Base-by-base conservation (phyloP, 2,797 vertebrate species). In the Acipenser transmontanus region DNA sequence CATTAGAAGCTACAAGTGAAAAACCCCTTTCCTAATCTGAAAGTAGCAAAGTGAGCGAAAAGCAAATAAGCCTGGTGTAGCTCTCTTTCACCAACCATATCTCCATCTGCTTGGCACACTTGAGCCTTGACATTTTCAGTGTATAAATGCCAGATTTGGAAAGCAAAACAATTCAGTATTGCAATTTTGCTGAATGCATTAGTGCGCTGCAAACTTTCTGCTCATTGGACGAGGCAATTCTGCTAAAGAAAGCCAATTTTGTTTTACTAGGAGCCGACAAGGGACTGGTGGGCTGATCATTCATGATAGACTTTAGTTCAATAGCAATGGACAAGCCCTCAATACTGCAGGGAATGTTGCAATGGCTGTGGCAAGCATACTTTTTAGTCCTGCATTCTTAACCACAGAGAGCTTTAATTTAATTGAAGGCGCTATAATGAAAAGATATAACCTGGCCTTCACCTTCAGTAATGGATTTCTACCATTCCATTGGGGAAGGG, bases 1-100 rank as follows among this genome's bases (percentile, higher is more conserved):
- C 85, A 89, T 87, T 82, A 82, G 69, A 82, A 80, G 66, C 66
- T 78, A 70, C 77, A 76, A 71, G 70, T 79, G 77, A 85, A 78
- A 69, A 77, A 76, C 81, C 80, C 83, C 86, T 66, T 80, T 54
- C 8, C 52, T 54, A 54, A 54, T 54, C n/a, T n/a, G 8, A 54
- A 54, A 54, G 9, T 54, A 64, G 65, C n/a, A 59, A 48, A 69
- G 69, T 62, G 50, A 34, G 12, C 6, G 54, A n/a, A n/a, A 10
- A 20, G 6, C 3, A 9, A 17, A 12, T 7, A 47, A 49, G 8
- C 14, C 8, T 20, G 72, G 81, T 68, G 68, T 64, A 71, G 68
- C 78, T 76, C 67, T 69, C 67, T 68, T 69, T 67, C 73, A 80
- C 73, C 81, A 80, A 88, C 85, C 74, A 79, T 80, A 79, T 73